Evolutionary conservation across 2,113 vertebrate species (phyloP).

Genomic region (Verasper variegatus): DNA sequence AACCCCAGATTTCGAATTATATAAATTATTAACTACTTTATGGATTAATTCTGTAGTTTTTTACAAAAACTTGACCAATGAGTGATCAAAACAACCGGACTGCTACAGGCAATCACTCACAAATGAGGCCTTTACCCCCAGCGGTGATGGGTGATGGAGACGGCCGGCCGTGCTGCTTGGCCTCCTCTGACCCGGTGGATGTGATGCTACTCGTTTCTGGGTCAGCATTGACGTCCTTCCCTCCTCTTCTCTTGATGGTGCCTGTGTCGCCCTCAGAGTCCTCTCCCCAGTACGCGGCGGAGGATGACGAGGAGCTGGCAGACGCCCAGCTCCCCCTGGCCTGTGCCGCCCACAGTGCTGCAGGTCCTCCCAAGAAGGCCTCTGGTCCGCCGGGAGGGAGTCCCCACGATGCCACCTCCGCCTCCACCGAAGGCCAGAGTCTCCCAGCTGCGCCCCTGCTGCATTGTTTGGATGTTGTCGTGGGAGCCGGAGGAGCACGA

Average conservation of each 20-base stretch:
- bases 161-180: slow-evolving; percentile 83
- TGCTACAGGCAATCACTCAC: slow-evolving; percentile 81
- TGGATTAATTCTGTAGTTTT: too few relatives aligned
- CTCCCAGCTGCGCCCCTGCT: slow-evolving; percentile 97
- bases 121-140: slow-evolving; percentile 87
- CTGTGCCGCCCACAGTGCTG: slow-evolving; percentile 90
- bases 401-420: slow-evolving; percentile 82
- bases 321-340: slow-evolving; percentile 96
- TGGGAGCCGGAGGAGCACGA: slow-evolving; percentile 98
- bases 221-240: slow-evolving; percentile 92
- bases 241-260: slow-evolving; percentile 96
- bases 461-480: slow-evolving; percentile 98
- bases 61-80: too few relatives aligned
- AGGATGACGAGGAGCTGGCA: slow-evolving; percentile 86
- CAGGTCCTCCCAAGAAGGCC: slow-evolving; percentile 83
- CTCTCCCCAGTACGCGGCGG: slow-evolving; percentile 96
- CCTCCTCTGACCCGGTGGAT: slow-evolving; percentile 89
- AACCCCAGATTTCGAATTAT: too few relatives aligned
- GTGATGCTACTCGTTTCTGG: slow-evolving; percentile 90
- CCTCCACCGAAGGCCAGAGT: slow-evolving; percentile 87
- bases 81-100: not conserved
- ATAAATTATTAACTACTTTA: too few relatives aligned
- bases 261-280: slow-evolving; percentile 98
- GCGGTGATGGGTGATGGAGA: slow-evolving; percentile 87
- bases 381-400: slow-evolving; percentile 85